Percentiles rank a stretch among this genome's conserved stretches.
These are phyloP conservation scores for Pasiphila rectangulata DNA, from an alignment of 2,888 invertebrate species.

Conservation along the genomic window DNA sequence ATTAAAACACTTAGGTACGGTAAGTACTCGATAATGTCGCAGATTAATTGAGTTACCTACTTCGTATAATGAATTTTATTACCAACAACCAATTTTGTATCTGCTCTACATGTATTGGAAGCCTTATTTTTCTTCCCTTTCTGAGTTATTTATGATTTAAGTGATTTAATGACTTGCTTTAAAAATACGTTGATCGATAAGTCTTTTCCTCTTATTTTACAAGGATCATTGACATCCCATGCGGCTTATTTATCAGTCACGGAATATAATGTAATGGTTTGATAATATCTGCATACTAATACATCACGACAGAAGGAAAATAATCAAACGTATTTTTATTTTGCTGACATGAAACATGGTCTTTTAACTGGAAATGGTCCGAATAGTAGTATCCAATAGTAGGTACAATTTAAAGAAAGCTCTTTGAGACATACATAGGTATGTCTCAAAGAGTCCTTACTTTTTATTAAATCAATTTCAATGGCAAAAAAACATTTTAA, in stretches of 20 bases:
- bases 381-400: too few relatives aligned
- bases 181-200: slow-evolving; percentile 24
- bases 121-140: slow-evolving; percentile 16
- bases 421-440: too few relatives aligned
- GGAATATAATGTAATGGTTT: slow-evolving; percentile 5
- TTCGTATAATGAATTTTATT: not conserved
- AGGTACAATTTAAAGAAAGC: too few relatives aligned
- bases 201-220: slow-evolving; percentile 31
- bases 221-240: slow-evolving; percentile 28
- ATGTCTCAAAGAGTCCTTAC: too few relatives aligned
- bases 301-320: slow-evolving; percentile 24
- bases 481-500: too few relatives aligned
- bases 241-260: slow-evolving; percentile 5
- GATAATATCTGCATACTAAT: slow-evolving; percentile 18
- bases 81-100: not conserved
- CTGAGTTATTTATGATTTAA: slow-evolving; percentile 18
- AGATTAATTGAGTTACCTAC: too few relatives aligned
- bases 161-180: slow-evolving; percentile 30
- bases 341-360: too few relatives aligned
- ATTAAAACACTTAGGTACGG: too few relatives aligned
- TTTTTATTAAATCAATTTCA: slow-evolving; percentile 2
- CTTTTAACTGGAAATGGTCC: too few relatives aligned
- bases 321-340: slow-evolving; percentile 1
- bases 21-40: too few relatives aligned
- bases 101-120: slow-evolving; percentile 2